Evolutionary conservation across 2,113 vertebrate species (phyloP).

Genomic region (Axis porcinus): DNA sequence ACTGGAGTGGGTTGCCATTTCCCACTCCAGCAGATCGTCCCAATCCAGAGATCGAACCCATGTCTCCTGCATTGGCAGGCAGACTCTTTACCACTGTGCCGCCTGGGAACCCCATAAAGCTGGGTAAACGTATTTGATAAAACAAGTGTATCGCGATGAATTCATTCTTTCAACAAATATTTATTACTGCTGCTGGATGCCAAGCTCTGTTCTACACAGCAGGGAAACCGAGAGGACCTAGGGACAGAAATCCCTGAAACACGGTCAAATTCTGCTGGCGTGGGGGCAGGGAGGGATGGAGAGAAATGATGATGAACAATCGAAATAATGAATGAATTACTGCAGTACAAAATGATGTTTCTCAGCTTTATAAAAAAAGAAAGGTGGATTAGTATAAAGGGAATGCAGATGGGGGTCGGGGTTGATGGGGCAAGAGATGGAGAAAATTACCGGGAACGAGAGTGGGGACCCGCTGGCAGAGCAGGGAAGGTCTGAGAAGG

Average conservation of each 20-base stretch:
- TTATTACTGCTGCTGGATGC: neutral
- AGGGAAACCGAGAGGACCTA: accelerated
- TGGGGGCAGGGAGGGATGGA: accelerated
- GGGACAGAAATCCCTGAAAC: neutral
- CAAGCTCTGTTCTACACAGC: neutral
- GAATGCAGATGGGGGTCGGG: neutral
- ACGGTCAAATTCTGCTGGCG: neutral
- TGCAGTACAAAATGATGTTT: neutral
- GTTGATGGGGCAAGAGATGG: accelerated
- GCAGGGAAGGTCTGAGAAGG: neutral
- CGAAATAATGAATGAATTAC: accelerated
- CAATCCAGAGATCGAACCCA: no score
- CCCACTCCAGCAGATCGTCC: no score
- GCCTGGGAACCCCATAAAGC: neutral
- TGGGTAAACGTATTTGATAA: neutral
- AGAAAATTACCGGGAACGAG: neutral
- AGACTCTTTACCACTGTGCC: no score
- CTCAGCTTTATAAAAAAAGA: neutral
- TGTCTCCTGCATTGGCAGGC: no score
- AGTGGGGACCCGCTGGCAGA: accelerated
- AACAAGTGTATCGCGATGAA: neutral
- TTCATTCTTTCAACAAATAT: neutral
- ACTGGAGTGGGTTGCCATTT: no score
- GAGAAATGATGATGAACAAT: neutral
- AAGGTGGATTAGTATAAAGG: neutral